Percentiles rank a stretch among this genome's conserved stretches.
Conservation (phyloP, 1,140 invertebrate species). For the Ostrea edulis region DNA sequence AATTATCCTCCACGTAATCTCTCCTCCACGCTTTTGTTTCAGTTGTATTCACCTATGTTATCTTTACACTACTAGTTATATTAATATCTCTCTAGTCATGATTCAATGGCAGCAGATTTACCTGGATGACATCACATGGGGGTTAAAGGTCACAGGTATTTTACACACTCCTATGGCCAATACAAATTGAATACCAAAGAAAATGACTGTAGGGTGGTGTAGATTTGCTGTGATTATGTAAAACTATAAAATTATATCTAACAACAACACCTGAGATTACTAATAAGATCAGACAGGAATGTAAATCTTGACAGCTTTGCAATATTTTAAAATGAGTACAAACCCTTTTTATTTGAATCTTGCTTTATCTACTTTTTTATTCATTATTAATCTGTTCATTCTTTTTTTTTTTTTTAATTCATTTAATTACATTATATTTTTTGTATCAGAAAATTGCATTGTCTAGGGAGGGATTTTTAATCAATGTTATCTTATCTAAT, state of each 20-base stretch:
- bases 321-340: too few relatives aligned
- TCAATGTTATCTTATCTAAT: too few relatives aligned
- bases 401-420: too few relatives aligned
- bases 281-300: too few relatives aligned
- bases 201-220: background rate
- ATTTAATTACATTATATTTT: too few relatives aligned
- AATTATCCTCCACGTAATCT: conserved; percentile 29
- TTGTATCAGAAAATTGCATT: too few relatives aligned
- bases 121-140: conserved; percentile 49
- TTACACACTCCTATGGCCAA: conserved; percentile 17
- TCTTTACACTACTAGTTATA: conserved; percentile 44
- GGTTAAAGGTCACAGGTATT: conserved; percentile 56
- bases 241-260: background rate
- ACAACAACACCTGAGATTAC: background rate
- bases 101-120: conserved; percentile 46
- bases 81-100: conserved; percentile 25
- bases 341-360: too few relatives aligned
- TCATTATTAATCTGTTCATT: too few relatives aligned
- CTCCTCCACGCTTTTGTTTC: conserved; percentile 42
- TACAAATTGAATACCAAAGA: conserved; percentile 7
- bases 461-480: too few relatives aligned
- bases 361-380: too few relatives aligned
- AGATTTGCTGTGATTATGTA: background rate
- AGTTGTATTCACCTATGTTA: conserved; percentile 29
- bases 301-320: too few relatives aligned